Evolutionary conservation across 2,888 invertebrate genomes (phyloP).

Genomic region (Andrena chrysosceles): DNA sequence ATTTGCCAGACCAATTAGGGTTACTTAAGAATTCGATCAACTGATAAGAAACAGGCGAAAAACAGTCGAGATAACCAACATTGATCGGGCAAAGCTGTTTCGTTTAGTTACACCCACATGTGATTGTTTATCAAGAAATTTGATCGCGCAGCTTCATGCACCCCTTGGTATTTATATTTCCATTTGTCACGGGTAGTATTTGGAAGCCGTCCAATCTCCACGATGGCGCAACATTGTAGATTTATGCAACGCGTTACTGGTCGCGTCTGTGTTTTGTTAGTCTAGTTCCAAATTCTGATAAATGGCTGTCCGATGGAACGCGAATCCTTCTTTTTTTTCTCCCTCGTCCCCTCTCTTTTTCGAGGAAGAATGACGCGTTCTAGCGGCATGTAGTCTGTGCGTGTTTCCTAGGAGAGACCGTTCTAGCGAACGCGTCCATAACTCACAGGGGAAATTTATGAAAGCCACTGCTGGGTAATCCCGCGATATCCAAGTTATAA

Average conservation of each 20-base stretch:
- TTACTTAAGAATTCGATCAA: neutral
- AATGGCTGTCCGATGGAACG: slow-evolving; percentile 44
- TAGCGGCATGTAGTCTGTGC: slow-evolving; percentile 2
- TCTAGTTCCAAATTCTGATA: slow-evolving; percentile 42
- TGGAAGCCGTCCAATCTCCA: slow-evolving; percentile 42
- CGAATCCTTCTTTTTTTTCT: neutral
- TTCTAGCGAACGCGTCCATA: slow-evolving; percentile 27
- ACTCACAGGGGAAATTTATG: slow-evolving; percentile 59
- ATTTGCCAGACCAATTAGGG: slow-evolving; percentile 18
- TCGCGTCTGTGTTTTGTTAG: slow-evolving; percentile 39
- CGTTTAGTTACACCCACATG: neutral
- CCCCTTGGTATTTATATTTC: slow-evolving; percentile 34
- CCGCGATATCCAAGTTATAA: slow-evolving; percentile 56
- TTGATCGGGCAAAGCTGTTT: neutral
- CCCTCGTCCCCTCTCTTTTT: neutral
- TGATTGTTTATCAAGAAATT: slow-evolving; percentile 29
- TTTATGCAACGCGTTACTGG: slow-evolving; percentile 43
- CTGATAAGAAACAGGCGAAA: neutral
- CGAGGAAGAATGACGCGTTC: slow-evolving; percentile 25
- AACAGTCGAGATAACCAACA: neutral
- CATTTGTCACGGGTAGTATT: slow-evolving; percentile 32
- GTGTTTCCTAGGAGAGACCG: slow-evolving; percentile 21
- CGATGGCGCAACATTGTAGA: slow-evolving; percentile 38
- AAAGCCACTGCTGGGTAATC: slow-evolving; percentile 38
- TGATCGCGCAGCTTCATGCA: slow-evolving; percentile 9